Evolutionary conservation across 1,140 invertebrate species (phyloP).

Genomic region (Popillia japonica): DNA sequence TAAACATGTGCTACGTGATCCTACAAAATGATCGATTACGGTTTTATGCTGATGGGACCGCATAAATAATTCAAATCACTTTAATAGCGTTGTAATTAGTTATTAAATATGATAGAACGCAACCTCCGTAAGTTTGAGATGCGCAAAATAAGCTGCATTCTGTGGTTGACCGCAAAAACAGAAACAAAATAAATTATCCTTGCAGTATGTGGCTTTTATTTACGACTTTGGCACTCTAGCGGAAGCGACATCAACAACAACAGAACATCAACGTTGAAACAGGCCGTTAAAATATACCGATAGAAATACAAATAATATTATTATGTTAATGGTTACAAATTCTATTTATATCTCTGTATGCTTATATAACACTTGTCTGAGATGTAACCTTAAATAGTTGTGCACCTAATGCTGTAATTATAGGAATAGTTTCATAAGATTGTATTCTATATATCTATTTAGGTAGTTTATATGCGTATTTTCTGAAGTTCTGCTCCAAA

Average conservation of each 20-base stretch:
- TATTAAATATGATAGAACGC: not conserved
- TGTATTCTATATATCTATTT: no score
- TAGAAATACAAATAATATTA: not conserved
- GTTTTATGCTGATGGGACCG: conserved; percentile 20
- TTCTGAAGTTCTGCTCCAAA: no score
- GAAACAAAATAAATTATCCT: conserved; percentile 13
- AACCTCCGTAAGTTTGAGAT: not conserved
- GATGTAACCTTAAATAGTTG: no score
- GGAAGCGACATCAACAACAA: not conserved
- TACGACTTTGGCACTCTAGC: not conserved
- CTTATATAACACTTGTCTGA: no score
- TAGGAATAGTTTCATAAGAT: no score
- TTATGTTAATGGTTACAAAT: not conserved
- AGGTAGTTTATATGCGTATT: no score
- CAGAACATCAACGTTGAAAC: not conserved
- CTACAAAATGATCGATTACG: not conserved
- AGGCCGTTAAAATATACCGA: not conserved
- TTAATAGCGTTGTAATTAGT: conserved; percentile 5
- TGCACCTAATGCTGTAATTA: no score
- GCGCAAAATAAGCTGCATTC: not conserved
- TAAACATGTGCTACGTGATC: conserved; percentile 8
- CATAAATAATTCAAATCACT: conserved; percentile 13
- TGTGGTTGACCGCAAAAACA: not conserved
- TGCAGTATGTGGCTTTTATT: not conserved
- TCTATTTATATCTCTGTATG: no score